Base-by-base conservation (phyloP, 2,888 invertebrate species). In the Loripinus fragilis region DNA sequence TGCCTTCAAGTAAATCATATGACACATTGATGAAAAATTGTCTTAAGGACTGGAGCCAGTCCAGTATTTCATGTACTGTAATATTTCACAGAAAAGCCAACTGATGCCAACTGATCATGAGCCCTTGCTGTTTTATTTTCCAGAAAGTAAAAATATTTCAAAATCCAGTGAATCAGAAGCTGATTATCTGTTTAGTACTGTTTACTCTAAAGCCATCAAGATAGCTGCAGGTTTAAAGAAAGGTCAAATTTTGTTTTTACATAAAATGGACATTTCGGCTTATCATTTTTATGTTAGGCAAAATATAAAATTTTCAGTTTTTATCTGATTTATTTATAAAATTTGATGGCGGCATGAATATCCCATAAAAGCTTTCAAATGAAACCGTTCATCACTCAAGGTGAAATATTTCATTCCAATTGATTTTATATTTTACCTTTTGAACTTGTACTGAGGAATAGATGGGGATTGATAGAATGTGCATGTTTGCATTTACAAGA, bases 221-320 rank as follows among this genome's bases (percentile, higher is more conserved):
- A 60, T 60, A 60, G 60, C 60, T 28, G 17, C 28, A 28, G 60
- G n/a, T 60, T 60, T 60, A 60, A 2, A 60, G 60, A 60, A 60
- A 60, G 60, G 60, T 60, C 60, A 60, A 60, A 60, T 60, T 60
- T 60, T 60, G 55, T 60, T 60, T 60, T 60, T n/a, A 60, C 80
- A 76, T 80, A 70, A 80, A 80, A 74, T 74, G 80, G 80, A 80
- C 80, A 80, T 74, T 74, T 74, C 74, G 71, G 77, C 76, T 80
- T 80, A 80, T 80, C 80, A 67, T 68, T 80, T 80, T 80, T 80
- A 80, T 80, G 80, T 71, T 66, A 68, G 80, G 80, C 71, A 73
- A 76, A 77, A 80, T 80, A 76, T 74, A 77, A 74, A 79, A 74
- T 76, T 45, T 74, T 80, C 74, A 65, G 64, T 33, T 71, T 76